Base-by-base conservation (phyloP, 2,797 vertebrate species). In the Paramormyrops hopkinsi region DNA sequence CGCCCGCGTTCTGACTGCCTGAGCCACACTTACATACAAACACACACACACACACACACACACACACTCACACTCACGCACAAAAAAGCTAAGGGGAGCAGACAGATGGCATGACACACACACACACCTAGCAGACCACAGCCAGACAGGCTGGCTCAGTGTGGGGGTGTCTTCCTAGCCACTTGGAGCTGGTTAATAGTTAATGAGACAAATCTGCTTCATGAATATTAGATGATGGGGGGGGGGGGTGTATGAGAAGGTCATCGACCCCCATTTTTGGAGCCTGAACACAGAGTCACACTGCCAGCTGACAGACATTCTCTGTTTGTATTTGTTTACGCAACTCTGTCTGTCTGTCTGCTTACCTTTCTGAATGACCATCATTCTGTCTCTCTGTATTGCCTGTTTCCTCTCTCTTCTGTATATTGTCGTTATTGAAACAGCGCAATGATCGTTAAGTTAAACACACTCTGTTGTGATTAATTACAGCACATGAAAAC, bases 211-310 rank as follows among this genome's bases (percentile, higher is more conserved):
- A 94, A 94, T 93, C 91, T 92, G 91, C 62, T 87, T 89, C 91
- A 94, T 95, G 90, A 94, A 95, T 95, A 93, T 95, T 95, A 94
- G 92, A 95, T 92, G 91, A 90, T 91, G 92, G 94, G 93, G 56
- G 56, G 22, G 22, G 84, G 44, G 25, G 82, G 51, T 51, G 46
- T 85, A 25, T 85, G 82, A 85, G n/a, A 85, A 85, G 82, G 82
- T 85, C 48, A 85, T 29, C 50, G 44, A 85, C 82, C 48, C 37
- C 48, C 19, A 12, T 85, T 50, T 46, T 11, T 46, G 82, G 82
- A 84, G 44, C 19, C 37, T 14, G n/a, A 50, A 22, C 48, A 69
- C 29, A 79, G 73, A 79, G 73, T 22, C 44, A 22, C n/a, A 51
- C 44, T 48, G 48, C 33, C 73, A 79, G 73, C 12, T 85, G 48